Conservation (phyloP, 2,888 invertebrate genomes). For the Homarus gammarus region DNA sequence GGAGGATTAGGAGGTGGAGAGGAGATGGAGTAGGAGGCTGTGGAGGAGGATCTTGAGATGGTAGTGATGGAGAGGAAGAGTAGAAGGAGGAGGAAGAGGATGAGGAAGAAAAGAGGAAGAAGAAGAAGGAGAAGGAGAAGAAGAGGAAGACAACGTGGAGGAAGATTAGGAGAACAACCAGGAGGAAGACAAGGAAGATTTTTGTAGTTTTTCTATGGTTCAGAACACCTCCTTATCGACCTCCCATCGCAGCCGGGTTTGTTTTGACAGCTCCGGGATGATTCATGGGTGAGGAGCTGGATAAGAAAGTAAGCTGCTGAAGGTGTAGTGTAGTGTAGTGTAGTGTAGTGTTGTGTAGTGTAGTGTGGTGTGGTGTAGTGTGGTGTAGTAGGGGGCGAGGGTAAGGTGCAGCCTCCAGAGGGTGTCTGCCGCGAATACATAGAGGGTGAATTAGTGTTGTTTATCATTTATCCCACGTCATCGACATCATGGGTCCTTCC, state of each 20-base stretch:
- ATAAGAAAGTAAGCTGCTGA: not conserved
- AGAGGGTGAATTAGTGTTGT: slow-evolving; percentile 22
- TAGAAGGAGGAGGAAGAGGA: too few species aligned
- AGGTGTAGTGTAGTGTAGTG: too few species aligned
- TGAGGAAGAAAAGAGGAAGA: too few species aligned
- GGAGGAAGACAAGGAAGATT: not conserved
- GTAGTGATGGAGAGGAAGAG: too few species aligned
- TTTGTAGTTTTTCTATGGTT: not conserved
- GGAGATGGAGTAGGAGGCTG: too few species aligned
- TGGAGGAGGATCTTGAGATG: too few species aligned
- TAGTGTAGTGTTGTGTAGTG: too few species aligned
- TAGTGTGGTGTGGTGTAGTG: too few species aligned
- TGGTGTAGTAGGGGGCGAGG: not conserved
- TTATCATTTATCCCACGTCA: slow-evolving; percentile 37
- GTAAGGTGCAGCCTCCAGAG: not conserved
- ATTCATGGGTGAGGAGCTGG: slow-evolving; percentile 22
- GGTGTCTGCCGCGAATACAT: slow-evolving; percentile 32
- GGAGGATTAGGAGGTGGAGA: too few species aligned
- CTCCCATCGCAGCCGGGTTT: slow-evolving; percentile 12
- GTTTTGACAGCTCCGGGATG: slow-evolving; percentile 37
- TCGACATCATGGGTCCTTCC: not conserved
- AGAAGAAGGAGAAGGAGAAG: too few species aligned
- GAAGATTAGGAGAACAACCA: too few species aligned
- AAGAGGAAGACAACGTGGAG: too few species aligned
- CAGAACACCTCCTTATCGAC: slow-evolving; percentile 25